A percentile compares a stretch with the other conserved stretches of the same genome.
Evolutionary conservation across 2,797 vertebrate genomes (phyloP).

Genomic region (Poeciliopsis paucimaculata): DNA sequence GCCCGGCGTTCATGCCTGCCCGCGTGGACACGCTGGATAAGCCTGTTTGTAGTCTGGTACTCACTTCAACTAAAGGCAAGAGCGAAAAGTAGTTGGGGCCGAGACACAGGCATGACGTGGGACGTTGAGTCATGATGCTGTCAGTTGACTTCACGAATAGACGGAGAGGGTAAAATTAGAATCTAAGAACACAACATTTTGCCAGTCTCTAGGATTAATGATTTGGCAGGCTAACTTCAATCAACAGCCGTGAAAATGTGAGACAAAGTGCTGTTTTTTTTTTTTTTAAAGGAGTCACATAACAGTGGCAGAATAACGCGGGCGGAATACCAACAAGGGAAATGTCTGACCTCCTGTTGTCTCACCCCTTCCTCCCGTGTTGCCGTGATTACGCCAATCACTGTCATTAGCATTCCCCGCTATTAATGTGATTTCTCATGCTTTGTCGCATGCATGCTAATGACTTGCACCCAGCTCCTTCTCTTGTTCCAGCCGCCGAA

Average conservation of each 20-base stretch:
- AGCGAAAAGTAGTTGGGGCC: conserved; percentile 26
- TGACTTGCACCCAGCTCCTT: conserved; percentile 47
- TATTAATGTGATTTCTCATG: conserved; percentile 73
- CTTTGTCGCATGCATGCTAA: conserved; percentile 73
- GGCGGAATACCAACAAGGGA: conserved; percentile 56
- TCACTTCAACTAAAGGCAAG: conserved; percentile 13
- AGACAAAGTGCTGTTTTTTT: conserved; percentile 45
- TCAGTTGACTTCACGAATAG: conserved; percentile 10
- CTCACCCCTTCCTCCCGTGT: conserved; percentile 58
- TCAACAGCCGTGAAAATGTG: conserved; percentile 20
- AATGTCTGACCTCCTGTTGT: conserved; percentile 70
- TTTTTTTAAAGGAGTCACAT: conserved; percentile 41
- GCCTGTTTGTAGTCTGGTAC: conserved; percentile 21
- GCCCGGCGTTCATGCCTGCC: conserved; percentile 5
- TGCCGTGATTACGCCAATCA: conserved; percentile 78
- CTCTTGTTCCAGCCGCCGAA: conserved; percentile 20
- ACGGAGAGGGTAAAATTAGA: conserved; percentile 54
- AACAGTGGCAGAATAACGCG: conserved; percentile 48
- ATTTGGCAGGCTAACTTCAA: conserved; percentile 17
- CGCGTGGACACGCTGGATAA: not conserved
- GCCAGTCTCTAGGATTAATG: conserved; percentile 51
- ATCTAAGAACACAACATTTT: conserved; percentile 26
- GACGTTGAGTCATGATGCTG: conserved; percentile 36
- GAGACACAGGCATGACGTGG: conserved; percentile 29
- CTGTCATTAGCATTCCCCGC: conserved; percentile 72